Conservation (phyloP, 2,888 invertebrate species). For the Netelia inedita region DNA sequence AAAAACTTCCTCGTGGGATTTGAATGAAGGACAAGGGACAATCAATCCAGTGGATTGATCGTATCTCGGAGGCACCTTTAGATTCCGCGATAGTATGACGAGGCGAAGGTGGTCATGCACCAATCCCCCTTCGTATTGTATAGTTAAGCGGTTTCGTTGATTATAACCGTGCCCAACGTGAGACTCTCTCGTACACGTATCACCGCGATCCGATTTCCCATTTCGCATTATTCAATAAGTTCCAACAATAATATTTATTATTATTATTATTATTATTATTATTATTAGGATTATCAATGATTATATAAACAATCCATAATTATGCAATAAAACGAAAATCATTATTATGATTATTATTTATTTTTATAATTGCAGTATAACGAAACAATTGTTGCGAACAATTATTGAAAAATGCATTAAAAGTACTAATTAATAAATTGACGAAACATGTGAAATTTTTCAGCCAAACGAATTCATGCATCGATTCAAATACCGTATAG, state of each 20-base stretch:
- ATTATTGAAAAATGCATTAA: too few relatives aligned
- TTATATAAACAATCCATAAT: background rate
- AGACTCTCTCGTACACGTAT: slow-evolving; percentile 53
- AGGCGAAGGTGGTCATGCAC: slow-evolving; percentile 74
- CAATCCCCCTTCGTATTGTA: slow-evolving; percentile 71
- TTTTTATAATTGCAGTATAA: too few relatives aligned
- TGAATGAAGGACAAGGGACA: slow-evolving; percentile 76
- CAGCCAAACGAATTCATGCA: background rate
- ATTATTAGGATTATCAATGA: background rate
- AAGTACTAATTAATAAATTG: too few relatives aligned
- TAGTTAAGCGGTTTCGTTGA: slow-evolving; percentile 71
- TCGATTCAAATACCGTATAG: background rate
- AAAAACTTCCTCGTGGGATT: slow-evolving; percentile 71
- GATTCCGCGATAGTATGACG: slow-evolving; percentile 77
- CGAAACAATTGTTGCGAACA: too few relatives aligned
- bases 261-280: slow-evolving; percentile 27
- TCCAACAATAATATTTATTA: slow-evolving; percentile 9
- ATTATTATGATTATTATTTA: too few relatives aligned
- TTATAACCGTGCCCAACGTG: slow-evolving; percentile 61
- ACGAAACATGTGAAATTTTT: background rate
- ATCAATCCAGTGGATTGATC: slow-evolving; percentile 78
- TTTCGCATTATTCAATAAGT: slow-evolving; percentile 49
- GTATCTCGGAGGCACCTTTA: slow-evolving; percentile 76
- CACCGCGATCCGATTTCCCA: slow-evolving; percentile 47
- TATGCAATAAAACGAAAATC: background rate